phyloP scores from a whole-genome alignment of 2,113 vertebrate species.

The Brachypteracias leptosomus region DNA sequence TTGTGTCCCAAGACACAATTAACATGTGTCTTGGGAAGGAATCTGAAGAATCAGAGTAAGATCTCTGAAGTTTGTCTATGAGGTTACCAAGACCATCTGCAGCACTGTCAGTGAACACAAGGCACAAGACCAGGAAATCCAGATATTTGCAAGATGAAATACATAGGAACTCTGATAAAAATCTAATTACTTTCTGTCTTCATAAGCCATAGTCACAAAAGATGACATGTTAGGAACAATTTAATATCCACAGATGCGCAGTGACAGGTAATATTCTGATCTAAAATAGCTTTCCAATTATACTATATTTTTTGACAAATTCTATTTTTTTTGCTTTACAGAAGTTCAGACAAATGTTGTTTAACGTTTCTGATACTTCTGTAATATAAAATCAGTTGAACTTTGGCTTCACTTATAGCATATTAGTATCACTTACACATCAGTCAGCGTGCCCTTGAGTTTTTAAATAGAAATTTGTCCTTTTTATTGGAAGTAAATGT shows the following conservation, averaged over 20 bases:
- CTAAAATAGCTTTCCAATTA: conserved; percentile 5
- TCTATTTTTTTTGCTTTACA: background rate
- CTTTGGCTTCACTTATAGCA: background rate
- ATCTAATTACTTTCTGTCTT: conserved; percentile 26
- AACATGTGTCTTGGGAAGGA: no score
- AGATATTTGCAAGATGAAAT: conserved; percentile 19
- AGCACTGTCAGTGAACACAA: conserved; percentile 42
- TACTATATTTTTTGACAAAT: background rate
- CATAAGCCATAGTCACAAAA: conserved; percentile 5
- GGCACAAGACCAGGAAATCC: conserved; percentile 23
- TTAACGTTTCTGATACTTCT: background rate
- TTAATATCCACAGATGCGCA: conserved; percentile 43
- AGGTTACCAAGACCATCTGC: conserved; percentile 48
- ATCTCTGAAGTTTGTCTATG: conserved; percentile 10
- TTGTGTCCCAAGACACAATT: no score
- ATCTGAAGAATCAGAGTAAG: background rate
- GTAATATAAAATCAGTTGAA: background rate
- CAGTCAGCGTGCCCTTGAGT: background rate
- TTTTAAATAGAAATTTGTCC: background rate
- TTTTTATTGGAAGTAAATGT: background rate
- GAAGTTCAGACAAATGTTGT: background rate
- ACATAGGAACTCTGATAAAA: background rate
- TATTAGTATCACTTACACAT: background rate
- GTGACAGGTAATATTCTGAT: conserved; percentile 26
- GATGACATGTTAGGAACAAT: conserved; percentile 11